Evolutionary conservation across 92 coral and sea anemone species (phyloP).

Genomic region (Nematostella vectensis): DNA sequence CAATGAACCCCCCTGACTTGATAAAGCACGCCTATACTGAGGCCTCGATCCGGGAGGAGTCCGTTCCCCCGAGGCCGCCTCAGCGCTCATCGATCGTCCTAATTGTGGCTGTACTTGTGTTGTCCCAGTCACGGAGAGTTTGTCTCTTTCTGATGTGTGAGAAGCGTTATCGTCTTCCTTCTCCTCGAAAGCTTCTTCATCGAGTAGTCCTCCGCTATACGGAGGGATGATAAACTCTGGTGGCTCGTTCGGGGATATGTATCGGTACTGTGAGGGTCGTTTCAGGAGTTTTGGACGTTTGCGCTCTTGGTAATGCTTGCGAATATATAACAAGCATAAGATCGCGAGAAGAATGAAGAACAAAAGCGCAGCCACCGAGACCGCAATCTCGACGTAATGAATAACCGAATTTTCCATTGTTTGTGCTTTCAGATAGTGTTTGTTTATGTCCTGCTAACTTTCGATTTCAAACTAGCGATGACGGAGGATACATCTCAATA

Average conservation of each 20-base stretch:
- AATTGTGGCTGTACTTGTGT: constrained; percentile 19
- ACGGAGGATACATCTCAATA: too few species aligned
- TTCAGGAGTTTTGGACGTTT: constrained; percentile 1
- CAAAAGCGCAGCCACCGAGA: constrained; percentile 12
- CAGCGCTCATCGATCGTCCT: constrained; percentile 10
- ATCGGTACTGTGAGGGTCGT: constrained; percentile 33
- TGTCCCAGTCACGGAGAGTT: constrained; percentile 1
- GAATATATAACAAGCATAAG: constrained; percentile 21
- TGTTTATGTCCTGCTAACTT: too few species aligned
- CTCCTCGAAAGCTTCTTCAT: constrained; percentile 42
- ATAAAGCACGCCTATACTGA: constrained; percentile 34
- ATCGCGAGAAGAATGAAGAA: constrained; percentile 33
- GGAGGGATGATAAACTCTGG: constrained; percentile 75
- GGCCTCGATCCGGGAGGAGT: constrained; percentile 29
- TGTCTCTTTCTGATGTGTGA: constrained; percentile 7
- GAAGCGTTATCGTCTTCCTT: constrained; percentile 29
- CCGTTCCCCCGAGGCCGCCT: not conserved
- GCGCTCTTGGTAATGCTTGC: constrained; percentile 8
- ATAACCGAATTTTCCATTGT: not conserved
- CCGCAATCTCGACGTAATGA: constrained; percentile 6
- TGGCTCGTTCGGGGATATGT: constrained; percentile 50
- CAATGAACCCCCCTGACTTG: constrained; percentile 10
- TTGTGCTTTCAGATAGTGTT: too few species aligned
- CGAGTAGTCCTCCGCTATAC: constrained; percentile 22
- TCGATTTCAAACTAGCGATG: too few species aligned